These are phyloP conservation scores for Rhizomys pruinosus DNA, from an alignment of 2,113 vertebrate genomes.

Conservation along the genomic window DNA sequence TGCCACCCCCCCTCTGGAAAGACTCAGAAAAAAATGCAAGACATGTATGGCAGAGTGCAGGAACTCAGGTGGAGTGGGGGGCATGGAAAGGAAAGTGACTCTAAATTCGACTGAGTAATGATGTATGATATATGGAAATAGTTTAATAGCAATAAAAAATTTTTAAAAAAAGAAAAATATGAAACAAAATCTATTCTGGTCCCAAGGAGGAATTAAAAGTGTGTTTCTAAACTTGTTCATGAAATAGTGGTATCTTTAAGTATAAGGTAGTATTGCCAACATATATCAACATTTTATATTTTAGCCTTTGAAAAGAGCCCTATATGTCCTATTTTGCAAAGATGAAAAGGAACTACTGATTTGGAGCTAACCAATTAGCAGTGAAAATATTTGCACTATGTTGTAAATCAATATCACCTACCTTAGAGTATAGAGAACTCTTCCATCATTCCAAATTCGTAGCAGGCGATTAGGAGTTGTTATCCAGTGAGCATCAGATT, in stretches of 20 bases:
- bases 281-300: not conserved
- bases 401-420: conserved; percentile 87
- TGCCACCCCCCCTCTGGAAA: too few species aligned
- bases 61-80: too few species aligned
- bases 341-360: not conserved
- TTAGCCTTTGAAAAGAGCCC: not conserved
- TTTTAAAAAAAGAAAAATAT: not conserved
- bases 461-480: conserved; percentile 98
- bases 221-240: not conserved
- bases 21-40: too few species aligned
- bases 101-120: too few species aligned
- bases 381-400: not conserved
- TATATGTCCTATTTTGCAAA: not conserved
- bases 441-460: conserved; percentile 95
- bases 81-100: too few species aligned
- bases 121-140: too few species aligned
- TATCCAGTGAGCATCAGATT: conserved; percentile 99
- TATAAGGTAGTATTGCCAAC: not conserved
- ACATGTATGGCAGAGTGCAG: too few species aligned
- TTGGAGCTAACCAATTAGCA: not conserved
- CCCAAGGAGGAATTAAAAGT: not conserved
- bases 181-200: not conserved
- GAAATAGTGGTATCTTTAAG: not conserved
- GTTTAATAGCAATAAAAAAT: too few species aligned
- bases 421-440: conserved; percentile 97